Base-by-base conservation (phyloP, 2,113 vertebrate species). In the Tachuris rubrigastra region DNA sequence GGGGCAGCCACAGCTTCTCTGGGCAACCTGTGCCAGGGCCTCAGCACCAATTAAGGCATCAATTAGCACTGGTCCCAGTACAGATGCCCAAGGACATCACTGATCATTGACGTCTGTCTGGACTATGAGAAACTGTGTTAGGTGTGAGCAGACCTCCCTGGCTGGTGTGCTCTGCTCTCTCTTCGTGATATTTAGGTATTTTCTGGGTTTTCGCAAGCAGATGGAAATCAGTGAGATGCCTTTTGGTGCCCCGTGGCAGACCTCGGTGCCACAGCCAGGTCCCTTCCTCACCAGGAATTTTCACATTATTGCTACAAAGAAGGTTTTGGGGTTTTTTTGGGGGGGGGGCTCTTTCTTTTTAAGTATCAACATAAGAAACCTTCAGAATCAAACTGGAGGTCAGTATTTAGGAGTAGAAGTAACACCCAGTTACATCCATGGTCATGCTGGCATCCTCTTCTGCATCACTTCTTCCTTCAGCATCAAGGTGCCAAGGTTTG, bases 261-360 rank as follows among this genome's bases (percentile, higher is more conserved):
- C 14, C 35, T n/a, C 24, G 21, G 35, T 2, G 1, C 42, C 49
- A 42, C 25, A 58, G 39, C 42, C 15, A 16, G 56, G 19, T 14
- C 24, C 12, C 27, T 46, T 49, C 30, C n/a, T 79, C 46, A 20
- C 20, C 24, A 25, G 11, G 20, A 16, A 13, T 72, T 41, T 77
- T 30, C n/a, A n/a, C 22, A 19, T 62, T 23, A 2, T 15, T 55
- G 24, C 63, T 55, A 25, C 37, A 46, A 62, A 52, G n/a, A 20
- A 41, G 10, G 19, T n/a, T n/a, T n/a, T n/a, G n/a, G 6, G 0
- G 0, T 0, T 41, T 33, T 59, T 4, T 22, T 12, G 22, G 4
- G 12, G 1, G 1, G 23, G 23, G 49, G 23, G 4, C 18, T 25
- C 25, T 9, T 62, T 22, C 30, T 55, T 69, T 69, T 55, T 12